phyloP scores from a whole-genome alignment of 2,888 invertebrate species.

The Plemyria rubiginata region DNA sequence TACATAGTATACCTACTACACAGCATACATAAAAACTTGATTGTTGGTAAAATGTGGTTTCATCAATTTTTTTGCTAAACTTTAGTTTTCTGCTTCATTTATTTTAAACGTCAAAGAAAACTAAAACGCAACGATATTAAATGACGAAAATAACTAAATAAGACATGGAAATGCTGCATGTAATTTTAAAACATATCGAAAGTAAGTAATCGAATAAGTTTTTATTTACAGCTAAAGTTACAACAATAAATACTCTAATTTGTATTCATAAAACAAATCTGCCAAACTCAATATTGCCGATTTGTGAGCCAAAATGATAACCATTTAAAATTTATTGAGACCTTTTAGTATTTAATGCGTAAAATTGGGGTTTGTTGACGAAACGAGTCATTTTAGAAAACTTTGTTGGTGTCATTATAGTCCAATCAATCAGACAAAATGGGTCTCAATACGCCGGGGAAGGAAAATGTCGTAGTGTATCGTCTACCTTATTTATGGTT shows the following conservation, averaged over 20 bases:
- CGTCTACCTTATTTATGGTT: constrained; percentile 66
- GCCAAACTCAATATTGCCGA: constrained; percentile 53
- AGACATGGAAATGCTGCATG: not conserved
- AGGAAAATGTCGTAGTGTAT: constrained; percentile 48
- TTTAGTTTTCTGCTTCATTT: too few species aligned
- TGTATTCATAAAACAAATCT: constrained; percentile 66
- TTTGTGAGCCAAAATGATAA: constrained; percentile 69
- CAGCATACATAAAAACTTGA: too few species aligned
- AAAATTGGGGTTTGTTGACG: constrained; percentile 59
- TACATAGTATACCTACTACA: too few species aligned
- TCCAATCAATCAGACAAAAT: constrained; percentile 75
- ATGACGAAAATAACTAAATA: not conserved
- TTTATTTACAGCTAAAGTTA: constrained; percentile 34
- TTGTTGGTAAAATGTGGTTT: too few species aligned
- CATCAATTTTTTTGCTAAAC: too few species aligned
- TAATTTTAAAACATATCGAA: not conserved
- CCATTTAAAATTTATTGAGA: constrained; percentile 65
- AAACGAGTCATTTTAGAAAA: constrained; percentile 70
- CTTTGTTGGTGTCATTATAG: constrained; percentile 73
- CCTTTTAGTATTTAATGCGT: constrained; percentile 66
- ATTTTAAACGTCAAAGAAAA: too few species aligned
- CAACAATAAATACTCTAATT: constrained; percentile 35
- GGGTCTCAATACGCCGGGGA: constrained; percentile 57
- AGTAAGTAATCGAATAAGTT: constrained; percentile 5
- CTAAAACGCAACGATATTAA: too few species aligned